Base-by-base conservation (phyloP, 2,113 vertebrate genomes). In the Tyto alba region DNA sequence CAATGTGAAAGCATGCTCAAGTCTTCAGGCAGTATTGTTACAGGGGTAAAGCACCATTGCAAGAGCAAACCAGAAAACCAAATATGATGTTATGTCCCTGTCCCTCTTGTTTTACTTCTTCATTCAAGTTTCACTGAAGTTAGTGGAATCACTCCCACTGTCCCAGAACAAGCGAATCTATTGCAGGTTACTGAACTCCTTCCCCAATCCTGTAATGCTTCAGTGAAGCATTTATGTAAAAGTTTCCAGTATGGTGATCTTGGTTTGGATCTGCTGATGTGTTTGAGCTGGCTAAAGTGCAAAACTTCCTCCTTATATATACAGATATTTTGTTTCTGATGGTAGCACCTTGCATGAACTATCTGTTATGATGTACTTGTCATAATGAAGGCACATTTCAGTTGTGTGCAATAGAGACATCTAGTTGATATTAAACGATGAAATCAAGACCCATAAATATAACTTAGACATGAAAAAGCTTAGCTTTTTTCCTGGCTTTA, bases 341-440 rank as follows among this genome's bases (percentile, higher is more conserved):
- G 32, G 52, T 40, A 52, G 40, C 63, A 63, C 29, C 71, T 68
- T 72, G 36, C 71, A 53, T 72, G 78, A 95, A 10, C 59, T 55
- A 12, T 11, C 38, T 84, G 34, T 80, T 69, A 69, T 10, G 18
- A 68, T 30, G 32, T 41, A 60, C 18, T 56, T 21, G 26, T 57
- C 8, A 8, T 32, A 88, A 22, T 15, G 38, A 82, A 85, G 32
- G 30, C 47, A 63, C 34, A 14, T 75, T 90, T 90, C 62, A 69
- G 34, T 56, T 0, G 0, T 21, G 13, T 63, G 40, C 47, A 64
- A 34, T 6, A 43, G 41, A 71, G 16, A 10, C n/a, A 34, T 40
- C 13, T 36, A 48, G 23, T 47, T 72, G 76, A 88, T 48, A 80
- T 69, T 83, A 64, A 92, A 72, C 36, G 85, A 27, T 43, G 13